Evolutionary conservation across 2,113 vertebrate species (phyloP), one percentile per base, ranked within the genome.

Genomic region (Pandion haliaetus): DNA sequence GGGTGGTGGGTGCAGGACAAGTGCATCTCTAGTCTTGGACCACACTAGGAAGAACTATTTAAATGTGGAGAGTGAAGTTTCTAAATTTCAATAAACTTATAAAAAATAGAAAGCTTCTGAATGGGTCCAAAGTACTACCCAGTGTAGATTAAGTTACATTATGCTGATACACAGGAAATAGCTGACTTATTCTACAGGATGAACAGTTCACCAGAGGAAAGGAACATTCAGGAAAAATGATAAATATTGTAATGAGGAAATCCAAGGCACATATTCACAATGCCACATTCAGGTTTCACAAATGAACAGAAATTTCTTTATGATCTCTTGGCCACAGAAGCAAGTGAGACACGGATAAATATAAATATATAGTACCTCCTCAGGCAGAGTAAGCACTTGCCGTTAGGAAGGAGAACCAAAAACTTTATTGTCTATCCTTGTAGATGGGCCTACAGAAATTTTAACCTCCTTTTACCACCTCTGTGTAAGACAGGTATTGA

Each of bases 121-220:
- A 63, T 25, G 72, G 61, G 32, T 47, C 89, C 72, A 57, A 91
- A 90, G 66, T 29, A 71, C 66, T 40, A 47, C 54, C 57, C 34
- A 0, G 44, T 6, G 5, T 2, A 82, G 93, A 88, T 91, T 84
- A 93, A 96, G 70, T 93, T 87, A 82, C 87, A 84, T 85, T 69
- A 94, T 13, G 49, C 84, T 79, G 93, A 95, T 95, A 52, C 52
- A 91, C 90, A 96, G 96, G 96, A 97, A 97, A 96, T 94, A 82
- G 81, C 96, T 94, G 91, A 93, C 90, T 95, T 92, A 93, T 90
- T 96, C 84, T 93, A 82, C 90, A 96, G 95, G 95, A 97, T 90
- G 92, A 94, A 96, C 95, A 96, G 95, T 87, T 61, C 93, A 93
- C 93, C 81, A 94, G 95, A 95, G 95, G 90, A 96, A 96, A 97